Conservation (phyloP, 1,140 invertebrate genomes). For the Polypedilum pembai region DNA sequence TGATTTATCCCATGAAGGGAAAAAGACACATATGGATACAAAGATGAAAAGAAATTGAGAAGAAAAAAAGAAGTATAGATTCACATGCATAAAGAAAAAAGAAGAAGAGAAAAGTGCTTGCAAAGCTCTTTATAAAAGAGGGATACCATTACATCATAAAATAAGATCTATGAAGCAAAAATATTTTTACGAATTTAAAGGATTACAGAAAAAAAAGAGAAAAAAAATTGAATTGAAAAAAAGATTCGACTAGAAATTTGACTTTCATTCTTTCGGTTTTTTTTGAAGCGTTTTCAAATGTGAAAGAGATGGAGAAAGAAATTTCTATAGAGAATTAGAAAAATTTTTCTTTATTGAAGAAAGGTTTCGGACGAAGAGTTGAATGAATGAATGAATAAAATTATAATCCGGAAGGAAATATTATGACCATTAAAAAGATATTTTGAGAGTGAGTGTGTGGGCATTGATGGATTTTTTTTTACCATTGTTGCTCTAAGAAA, state of each 20-base stretch:
- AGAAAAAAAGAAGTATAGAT: too few species aligned
- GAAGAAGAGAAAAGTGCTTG: constrained; percentile 4
- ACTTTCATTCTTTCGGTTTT: not conserved
- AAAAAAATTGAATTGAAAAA: constrained; percentile 11
- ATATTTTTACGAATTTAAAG: constrained; percentile 19
- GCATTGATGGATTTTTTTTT: too few species aligned
- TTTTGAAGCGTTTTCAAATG: not conserved
- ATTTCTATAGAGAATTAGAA: too few species aligned
- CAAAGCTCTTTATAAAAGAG: constrained; percentile 8
- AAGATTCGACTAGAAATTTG: constrained; percentile 11
- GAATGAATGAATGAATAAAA: not conserved
- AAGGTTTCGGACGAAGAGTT: too few species aligned
- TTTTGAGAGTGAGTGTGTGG: not conserved
- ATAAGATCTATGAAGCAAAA: constrained; percentile 13
- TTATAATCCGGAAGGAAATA: constrained; percentile 2
- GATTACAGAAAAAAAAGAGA: not conserved
- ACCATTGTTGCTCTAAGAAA: too few species aligned
- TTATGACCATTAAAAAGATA: constrained; percentile 6
- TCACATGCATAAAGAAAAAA: not conserved
- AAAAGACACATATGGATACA: too few species aligned
- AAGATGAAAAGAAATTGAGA: too few species aligned
- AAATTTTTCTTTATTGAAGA: too few species aligned
- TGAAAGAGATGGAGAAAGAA: too few species aligned
- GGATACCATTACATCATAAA: constrained; percentile 15
- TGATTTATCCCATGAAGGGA: too few species aligned